Conservation (phyloP, 2,888 invertebrate species). For the Noctua janthe region DNA sequence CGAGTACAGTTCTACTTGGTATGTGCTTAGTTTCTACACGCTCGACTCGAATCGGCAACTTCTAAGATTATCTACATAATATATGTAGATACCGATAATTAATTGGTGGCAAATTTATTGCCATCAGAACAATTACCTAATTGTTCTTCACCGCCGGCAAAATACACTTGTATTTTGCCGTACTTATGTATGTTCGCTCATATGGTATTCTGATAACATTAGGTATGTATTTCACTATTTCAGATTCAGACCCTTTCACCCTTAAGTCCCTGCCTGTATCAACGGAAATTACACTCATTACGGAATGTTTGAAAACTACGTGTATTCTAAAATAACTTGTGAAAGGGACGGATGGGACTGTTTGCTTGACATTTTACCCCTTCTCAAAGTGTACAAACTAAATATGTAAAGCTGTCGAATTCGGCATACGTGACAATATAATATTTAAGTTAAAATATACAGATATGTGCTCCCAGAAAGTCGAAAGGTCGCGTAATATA, state of each 20-base stretch:
- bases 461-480: slow-evolving; percentile 22
- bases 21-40: slow-evolving; percentile 20
- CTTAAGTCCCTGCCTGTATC: slow-evolving; percentile 32
- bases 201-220: slow-evolving; percentile 10
- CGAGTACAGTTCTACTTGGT: slow-evolving; percentile 23
- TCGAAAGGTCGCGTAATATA: slow-evolving; percentile 44
- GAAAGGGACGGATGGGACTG: slow-evolving; percentile 46
- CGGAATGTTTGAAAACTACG: slow-evolving; percentile 23
- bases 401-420: slow-evolving; percentile 37
- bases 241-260: background rate
- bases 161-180: background rate
- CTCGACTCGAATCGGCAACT: background rate
- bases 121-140: background rate
- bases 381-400: slow-evolving; percentile 32
- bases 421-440: slow-evolving; percentile 30
- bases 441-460: slow-evolving; percentile 32
- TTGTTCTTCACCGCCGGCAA: too few relatives aligned
- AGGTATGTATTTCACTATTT: background rate
- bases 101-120: slow-evolving; percentile 19
- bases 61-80: background rate
- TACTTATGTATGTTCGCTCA: background rate
- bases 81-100: slow-evolving; percentile 14
- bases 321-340: slow-evolving; percentile 34
- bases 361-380: slow-evolving; percentile 37
- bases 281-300: slow-evolving; percentile 49